These are phyloP conservation scores for Oreohelix idahoensis DNA, from an alignment of 1,140 invertebrate species.

Conservation along the genomic window DNA sequence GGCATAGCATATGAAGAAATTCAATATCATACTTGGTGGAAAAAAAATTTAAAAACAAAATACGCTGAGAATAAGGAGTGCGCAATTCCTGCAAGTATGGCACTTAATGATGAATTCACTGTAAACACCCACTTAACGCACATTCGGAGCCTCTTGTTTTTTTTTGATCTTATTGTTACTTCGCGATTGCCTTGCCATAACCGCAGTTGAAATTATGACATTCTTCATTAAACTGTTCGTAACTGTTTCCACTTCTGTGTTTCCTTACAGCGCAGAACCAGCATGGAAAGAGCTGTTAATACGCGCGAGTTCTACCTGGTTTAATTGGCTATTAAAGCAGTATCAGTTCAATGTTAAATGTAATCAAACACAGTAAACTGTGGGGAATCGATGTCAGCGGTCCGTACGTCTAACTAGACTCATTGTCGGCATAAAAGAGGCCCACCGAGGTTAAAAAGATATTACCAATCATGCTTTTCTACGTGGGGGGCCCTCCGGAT, in stretches of 20 bases:
- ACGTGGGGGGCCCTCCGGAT: not conserved
- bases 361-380: not conserved
- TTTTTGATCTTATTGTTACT: no score
- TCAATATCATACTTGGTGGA: no score
- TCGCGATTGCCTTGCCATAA: no score
- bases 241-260: not conserved
- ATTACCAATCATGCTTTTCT: not conserved
- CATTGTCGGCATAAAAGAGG: not conserved
- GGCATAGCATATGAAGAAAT: no score
- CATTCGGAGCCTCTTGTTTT: no score
- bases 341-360: not conserved
- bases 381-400: not conserved
- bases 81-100: no score
- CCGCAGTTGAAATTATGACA: no score
- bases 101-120: no score
- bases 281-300: not conserved
- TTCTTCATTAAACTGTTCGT: no score
- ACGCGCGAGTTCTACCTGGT: not conserved
- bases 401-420: not conserved
- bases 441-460: not conserved
- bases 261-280: not conserved
- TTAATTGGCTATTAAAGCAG: constrained; percentile 4
- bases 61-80: no score
- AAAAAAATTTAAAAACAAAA: no score
- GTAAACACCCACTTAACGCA: no score